A percentile compares a stretch with the other conserved stretches of the same genome.
phyloP scores from a whole-genome alignment of 2,113 vertebrate species.

The Solea solea region DNA sequence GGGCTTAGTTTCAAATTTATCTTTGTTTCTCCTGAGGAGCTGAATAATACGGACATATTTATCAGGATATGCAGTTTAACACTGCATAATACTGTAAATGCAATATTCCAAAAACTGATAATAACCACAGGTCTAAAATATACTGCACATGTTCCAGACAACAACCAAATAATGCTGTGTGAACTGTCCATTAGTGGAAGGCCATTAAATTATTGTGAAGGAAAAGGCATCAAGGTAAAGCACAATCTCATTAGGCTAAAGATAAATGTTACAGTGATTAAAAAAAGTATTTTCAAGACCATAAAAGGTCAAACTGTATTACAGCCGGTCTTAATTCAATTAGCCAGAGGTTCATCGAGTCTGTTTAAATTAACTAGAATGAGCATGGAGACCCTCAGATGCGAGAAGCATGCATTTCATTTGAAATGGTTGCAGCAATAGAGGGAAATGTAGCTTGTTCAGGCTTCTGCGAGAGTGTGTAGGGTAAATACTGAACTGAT shows the following conservation, averaged over 20 bases:
- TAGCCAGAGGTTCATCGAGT: not conserved
- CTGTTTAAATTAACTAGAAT: not conserved
- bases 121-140: not conserved
- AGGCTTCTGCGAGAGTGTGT: not conserved
- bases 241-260: not conserved
- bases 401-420: not conserved
- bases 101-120: not conserved
- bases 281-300: not conserved
- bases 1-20: not conserved
- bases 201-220: not conserved
- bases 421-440: constrained; percentile 2
- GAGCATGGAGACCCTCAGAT: not conserved
- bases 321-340: not conserved
- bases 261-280: not conserved
- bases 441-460: not conserved
- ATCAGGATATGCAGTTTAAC: no score
- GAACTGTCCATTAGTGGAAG: not conserved
- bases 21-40: not conserved
- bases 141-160: not conserved
- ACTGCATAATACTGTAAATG: not conserved
- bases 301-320: not conserved
- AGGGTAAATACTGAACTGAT: not conserved
- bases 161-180: not conserved
- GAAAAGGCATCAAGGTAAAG: not conserved
- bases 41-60: no score